Base-by-base conservation (phyloP, 2,797 vertebrate species). In the Orientallactaga sibirica region DNA sequence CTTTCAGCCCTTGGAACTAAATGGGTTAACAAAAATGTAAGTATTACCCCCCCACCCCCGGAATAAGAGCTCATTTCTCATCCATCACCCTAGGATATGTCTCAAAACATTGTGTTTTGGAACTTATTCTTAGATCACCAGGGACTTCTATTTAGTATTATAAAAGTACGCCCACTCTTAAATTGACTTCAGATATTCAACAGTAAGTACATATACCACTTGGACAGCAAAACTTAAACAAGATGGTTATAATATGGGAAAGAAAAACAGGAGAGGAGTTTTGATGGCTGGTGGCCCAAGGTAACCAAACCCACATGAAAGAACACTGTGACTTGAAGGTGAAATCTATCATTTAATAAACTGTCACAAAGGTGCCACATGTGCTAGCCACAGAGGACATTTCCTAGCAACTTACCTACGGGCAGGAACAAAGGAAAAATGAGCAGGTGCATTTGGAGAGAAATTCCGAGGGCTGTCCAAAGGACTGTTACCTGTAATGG, bases 391-490 rank as follows among this genome's bases (percentile, higher is more conserved):
- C 10, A 86, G 3, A 89, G 9, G 29, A 90, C 64, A 25, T 80
- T 95, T 96, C 76, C 79, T 82, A n/a, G 64, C 91, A 76, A 78
- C 99, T 99, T 98, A 99, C 99, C 99, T 99, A 97, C 99, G 98
- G 7, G 99, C 99, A 95, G 99, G 99, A 95, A 99, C 98, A 94
- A 99, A 99, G 97, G 99, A 99, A 98, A 99, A 99, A 97, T 99
- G 99, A 92, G 99, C 99, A 61, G 99, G 99, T 27, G 99, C 98
- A 98, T 98, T 99, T 67, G 99, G 99, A 97, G 99, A 99, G 97
- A 99, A 99, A 98, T 99, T 99, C 62, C 99, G 98, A 89, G 99
- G 99, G 95, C 99, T 99, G 97, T 99, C 99, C 98, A 99, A 96
- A 6, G 99, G 99, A 97, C 99, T 99, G 98, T 99, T 99, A 88